Conservation (phyloP, 2,113 vertebrate species). For the Formicarius rufipectus region DNA sequence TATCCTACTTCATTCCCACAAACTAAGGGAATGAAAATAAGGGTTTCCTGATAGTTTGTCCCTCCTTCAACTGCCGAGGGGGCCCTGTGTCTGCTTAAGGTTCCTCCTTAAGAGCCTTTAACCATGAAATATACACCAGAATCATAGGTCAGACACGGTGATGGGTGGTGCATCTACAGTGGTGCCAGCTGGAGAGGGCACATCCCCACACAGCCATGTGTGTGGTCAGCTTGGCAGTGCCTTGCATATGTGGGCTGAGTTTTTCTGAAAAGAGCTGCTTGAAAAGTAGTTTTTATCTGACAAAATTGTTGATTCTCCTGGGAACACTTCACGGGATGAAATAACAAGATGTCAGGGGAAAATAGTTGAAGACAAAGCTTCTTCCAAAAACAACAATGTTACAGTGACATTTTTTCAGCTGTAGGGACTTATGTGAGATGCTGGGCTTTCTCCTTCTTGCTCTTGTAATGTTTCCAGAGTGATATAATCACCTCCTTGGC, state of each 20-base stretch:
- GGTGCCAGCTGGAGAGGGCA: neutral
- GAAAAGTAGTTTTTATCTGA: neutral
- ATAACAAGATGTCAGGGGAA: neutral
- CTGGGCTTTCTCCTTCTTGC: neutral
- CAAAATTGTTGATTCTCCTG: neutral
- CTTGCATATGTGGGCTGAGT: neutral
- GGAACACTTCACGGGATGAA: neutral
- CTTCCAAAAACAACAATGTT: neutral
- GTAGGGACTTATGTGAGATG: neutral
- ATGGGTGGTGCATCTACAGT: fast-evolving
- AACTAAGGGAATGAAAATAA: neutral
- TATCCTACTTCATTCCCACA: neutral
- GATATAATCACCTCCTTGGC: neutral
- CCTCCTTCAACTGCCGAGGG: neutral
- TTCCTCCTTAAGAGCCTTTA: neutral
- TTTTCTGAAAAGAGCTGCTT: neutral
- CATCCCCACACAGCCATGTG: fast-evolving
- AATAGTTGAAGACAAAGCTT: neutral
- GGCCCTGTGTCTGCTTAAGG: fast-evolving
- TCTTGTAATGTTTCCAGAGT: neutral
- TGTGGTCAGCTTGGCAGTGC: neutral
- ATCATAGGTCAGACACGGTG: fast-evolving
- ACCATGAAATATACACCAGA: neutral
- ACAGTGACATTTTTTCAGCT: neutral
- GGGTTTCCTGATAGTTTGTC: neutral